Base-by-base conservation (phyloP, 2,797 vertebrate genomes). In the Lophura swinhoii region DNA sequence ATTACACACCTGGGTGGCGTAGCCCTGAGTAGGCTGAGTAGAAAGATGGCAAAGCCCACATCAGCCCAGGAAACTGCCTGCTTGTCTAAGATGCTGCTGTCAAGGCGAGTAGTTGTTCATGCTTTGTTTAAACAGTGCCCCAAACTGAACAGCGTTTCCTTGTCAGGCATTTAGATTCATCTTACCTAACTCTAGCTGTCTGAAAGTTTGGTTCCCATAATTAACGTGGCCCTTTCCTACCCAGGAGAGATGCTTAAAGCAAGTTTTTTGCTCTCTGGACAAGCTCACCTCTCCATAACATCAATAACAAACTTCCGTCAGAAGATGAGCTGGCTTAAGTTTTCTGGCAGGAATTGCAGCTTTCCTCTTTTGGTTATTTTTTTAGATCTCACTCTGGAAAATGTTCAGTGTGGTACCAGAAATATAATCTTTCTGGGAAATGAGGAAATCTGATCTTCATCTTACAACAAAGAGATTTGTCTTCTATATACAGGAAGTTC, bases 151-250 rank as follows among this genome's bases (percentile, higher is more conserved):
- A 55, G 43, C 8, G 49, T 18, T 88, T 90, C 35, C 67, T 85
- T 83, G 58, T 51, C 74, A 91, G 55, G n/a, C 2, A 24, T 48
- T 83, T 20, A 11, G 39, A 63, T 43, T 73, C n/a, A 37, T 53
- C 66, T 70, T 84, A 80, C 43, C 53, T 39, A 53, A 33, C 20
- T 59, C 41, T 62, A 77, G 13, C 33, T 29, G 43, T 26, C 33
- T 24, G 48, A 31, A 72, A 56, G 53, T 72, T 82, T 1, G 0
- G 31, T 31, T 83, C 74, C 35, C 0, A 0, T 56, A 13, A 60
- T 4, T 31, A 28, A 56, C n/a, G 64, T 66, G 66, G 49, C 66
- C 51, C 35, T 91, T 79, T 62, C 46, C n/a, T 58, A 39, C 29
- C 35, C 16, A 37, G 35, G 7, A 91, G 48, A 82, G 66, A 37